Percentiles rank a stretch among this genome's conserved stretches.
These are phyloP conservation scores for Hoplodrina blanda DNA, from an alignment of 2,888 invertebrate species.

Conservation along the genomic window DNA sequence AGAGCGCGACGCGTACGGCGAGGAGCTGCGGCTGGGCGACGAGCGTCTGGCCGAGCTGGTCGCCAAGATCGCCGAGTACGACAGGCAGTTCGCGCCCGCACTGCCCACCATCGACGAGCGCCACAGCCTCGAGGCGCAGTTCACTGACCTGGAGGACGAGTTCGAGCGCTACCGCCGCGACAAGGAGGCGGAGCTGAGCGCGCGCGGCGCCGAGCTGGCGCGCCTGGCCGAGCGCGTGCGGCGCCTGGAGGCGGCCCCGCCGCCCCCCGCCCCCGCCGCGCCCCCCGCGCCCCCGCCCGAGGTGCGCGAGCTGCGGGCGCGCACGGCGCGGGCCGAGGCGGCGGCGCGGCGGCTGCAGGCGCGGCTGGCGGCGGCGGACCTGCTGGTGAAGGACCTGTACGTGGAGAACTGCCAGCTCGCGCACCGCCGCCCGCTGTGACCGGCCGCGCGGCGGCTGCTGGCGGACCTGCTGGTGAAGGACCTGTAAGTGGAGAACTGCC, in stretches of 20 bases:
- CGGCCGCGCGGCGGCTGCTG: slow-evolving; percentile 81
- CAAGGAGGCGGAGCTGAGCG: slow-evolving; percentile 76
- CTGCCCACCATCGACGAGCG: slow-evolving; percentile 95
- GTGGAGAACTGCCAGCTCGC: slow-evolving; percentile 95
- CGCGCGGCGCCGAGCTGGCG: slow-evolving; percentile 51
- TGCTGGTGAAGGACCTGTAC: slow-evolving; percentile 95
- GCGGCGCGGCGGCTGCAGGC: slow-evolving; percentile 85
- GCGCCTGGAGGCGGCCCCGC: slow-evolving; percentile 76
- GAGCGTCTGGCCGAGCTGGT: slow-evolving; percentile 94
- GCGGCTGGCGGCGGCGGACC: slow-evolving; percentile 93
- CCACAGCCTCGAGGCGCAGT: slow-evolving; percentile 89
- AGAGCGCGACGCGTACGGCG: slow-evolving; percentile 93
- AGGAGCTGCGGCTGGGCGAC: slow-evolving; percentile 94
- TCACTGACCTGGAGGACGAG: slow-evolving; percentile 68
- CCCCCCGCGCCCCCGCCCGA: slow-evolving; percentile 39
- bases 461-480: slow-evolving; percentile 95
- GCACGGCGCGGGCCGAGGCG: slow-evolving; percentile 84
- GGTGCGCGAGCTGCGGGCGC: slow-evolving; percentile 84
- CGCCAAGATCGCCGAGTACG: slow-evolving; percentile 94
- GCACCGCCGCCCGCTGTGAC: slow-evolving; percentile 70
- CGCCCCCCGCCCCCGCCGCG: slow-evolving; percentile 33
- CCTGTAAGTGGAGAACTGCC: slow-evolving; percentile 96
- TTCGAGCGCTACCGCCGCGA: slow-evolving; percentile 59
- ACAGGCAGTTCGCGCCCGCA: slow-evolving; percentile 92
- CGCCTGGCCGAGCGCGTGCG: slow-evolving; percentile 55